phyloP scores from a whole-genome alignment of 2,113 vertebrate genomes.

The Abramis brama region DNA sequence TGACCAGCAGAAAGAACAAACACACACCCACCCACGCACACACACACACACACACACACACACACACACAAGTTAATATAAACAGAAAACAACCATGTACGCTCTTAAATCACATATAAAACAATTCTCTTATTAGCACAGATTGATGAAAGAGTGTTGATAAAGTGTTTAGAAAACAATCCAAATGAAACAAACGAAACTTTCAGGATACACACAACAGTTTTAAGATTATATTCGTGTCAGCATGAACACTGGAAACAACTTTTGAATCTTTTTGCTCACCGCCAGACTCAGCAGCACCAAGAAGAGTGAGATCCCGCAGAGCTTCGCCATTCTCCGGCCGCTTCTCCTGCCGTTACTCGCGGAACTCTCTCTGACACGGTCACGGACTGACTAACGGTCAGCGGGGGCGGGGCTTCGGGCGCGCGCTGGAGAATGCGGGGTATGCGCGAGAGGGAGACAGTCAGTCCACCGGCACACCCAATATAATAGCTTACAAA shows the following conservation, averaged over 20 bases:
- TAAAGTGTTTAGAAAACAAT: neutral
- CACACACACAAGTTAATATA: neutral
- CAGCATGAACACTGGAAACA: neutral
- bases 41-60: neutral
- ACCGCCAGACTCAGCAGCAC: too few species aligned
- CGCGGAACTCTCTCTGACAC: too few species aligned
- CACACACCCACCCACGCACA: neutral
- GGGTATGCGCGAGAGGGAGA: too few species aligned
- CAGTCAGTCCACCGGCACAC: too few species aligned
- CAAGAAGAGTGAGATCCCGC: too few species aligned
- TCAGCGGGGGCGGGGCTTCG: too few species aligned
- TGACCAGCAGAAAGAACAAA: neutral
- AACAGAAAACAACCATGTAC: neutral
- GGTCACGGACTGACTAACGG: too few species aligned
- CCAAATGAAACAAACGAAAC: neutral
- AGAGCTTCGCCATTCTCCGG: too few species aligned
- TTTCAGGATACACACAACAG: neutral
- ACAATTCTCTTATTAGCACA: neutral
- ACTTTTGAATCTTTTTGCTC: neutral
- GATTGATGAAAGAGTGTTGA: neutral
- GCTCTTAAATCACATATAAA: neutral
- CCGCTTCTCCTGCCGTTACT: too few species aligned
- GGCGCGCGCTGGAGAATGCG: too few species aligned
- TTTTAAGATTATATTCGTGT: neutral
- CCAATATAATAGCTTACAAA: too few species aligned